Percentiles rank a stretch among this genome's conserved stretches.
These are phyloP conservation scores for Pseudochirops cupreus DNA, from an alignment of 2,797 vertebrate genomes.

Conservation along the genomic window DNA sequence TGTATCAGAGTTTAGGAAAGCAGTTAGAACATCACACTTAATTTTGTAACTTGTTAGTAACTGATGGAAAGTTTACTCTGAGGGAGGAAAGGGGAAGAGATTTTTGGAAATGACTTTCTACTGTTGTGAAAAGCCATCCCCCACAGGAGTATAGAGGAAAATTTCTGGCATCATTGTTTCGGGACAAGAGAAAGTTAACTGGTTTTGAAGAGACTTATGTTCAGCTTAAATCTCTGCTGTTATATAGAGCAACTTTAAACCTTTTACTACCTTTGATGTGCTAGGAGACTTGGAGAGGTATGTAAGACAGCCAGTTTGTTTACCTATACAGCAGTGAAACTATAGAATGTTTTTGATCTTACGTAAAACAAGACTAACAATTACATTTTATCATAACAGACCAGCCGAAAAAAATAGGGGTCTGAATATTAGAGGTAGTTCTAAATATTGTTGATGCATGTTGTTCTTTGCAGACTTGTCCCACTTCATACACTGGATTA, in stretches of 20 bases:
- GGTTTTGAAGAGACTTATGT: background rate
- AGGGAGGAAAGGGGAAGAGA: background rate
- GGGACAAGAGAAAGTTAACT: background rate
- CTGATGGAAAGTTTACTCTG: background rate
- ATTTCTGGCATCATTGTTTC: background rate
- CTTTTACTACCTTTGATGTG: background rate
- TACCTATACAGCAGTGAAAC: background rate
- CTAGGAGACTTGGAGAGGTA: conserved; percentile 1
- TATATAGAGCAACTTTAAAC: conserved; percentile 10
- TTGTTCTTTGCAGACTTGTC: conserved; percentile 36
- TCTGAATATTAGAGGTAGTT: background rate
- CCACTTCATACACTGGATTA: background rate
- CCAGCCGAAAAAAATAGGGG: background rate
- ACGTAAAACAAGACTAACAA: background rate
- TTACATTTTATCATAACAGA: background rate
- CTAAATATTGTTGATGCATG: background rate
- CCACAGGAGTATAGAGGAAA: background rate
- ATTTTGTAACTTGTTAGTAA: background rate
- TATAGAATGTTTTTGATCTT: background rate
- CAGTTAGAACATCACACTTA: background rate
- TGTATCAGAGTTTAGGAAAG: background rate
- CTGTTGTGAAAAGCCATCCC: background rate
- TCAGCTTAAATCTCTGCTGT: background rate
- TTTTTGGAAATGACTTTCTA: background rate
- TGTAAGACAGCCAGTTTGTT: background rate